phyloP scores from a whole-genome alignment of 2,113 vertebrate genomes.

The Puffinus mauretanicus region DNA sequence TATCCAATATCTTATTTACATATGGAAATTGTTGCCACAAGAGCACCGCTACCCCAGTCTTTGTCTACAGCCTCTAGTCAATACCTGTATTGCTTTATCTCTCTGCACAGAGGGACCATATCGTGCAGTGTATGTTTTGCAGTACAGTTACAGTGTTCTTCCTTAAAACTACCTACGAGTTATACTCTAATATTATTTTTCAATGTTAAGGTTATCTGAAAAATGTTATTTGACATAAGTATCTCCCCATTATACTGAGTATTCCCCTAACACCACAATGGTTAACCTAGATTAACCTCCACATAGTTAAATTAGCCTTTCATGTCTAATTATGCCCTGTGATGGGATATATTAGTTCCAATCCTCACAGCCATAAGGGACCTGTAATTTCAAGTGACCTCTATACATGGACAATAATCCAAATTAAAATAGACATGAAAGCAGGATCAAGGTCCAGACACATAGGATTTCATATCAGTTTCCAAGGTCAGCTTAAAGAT shows the following conservation, averaged over 20 bases:
- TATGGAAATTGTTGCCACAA: background rate
- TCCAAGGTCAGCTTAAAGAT: background rate
- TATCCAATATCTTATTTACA: background rate
- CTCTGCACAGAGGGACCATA: background rate
- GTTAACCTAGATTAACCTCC: conserved; percentile 31
- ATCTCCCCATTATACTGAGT: background rate
- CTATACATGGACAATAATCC: background rate
- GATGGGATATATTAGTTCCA: conserved; percentile 14
- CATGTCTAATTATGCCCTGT: conserved; percentile 29
- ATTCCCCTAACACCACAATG: background rate
- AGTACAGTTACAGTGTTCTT: background rate
- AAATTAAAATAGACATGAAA: conserved; percentile 22
- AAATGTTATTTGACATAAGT: background rate
- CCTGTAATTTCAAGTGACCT: background rate
- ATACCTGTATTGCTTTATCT: background rate
- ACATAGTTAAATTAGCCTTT: conserved; percentile 21
- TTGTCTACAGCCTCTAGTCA: background rate
- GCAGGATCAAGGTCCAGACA: background rate
- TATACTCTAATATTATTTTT: background rate
- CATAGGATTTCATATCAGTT: background rate
- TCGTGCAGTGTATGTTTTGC: background rate
- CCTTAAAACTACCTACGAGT: background rate
- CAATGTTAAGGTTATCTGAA: background rate
- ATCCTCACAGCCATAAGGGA: background rate
- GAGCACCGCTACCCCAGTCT: background rate